Evolutionary conservation across 2,888 invertebrate genomes (phyloP), one percentile per base, ranked within the genome.

Genomic region (Endomychus coccineus): DNA sequence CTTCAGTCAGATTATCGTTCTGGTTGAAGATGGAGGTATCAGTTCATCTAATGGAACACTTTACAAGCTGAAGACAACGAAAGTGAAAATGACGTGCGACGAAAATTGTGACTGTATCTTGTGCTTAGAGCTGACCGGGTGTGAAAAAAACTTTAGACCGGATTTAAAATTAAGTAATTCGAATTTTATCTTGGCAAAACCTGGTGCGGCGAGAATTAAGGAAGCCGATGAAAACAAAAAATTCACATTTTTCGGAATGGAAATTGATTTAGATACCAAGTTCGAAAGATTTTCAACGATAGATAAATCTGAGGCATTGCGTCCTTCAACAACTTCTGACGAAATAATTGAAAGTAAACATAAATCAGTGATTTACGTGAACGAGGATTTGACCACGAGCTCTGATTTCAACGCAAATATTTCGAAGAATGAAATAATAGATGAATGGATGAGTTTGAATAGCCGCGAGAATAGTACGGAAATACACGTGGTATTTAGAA

Each of bases 51-150:
- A n/a, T n/a, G n/a, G n/a, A n/a, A n/a, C n/a, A n/a, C n/a, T n/a
- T 19, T 4, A 25, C 19, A 17, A 36, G 11, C 24, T 15, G 31
- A 29, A 15, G 15, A 24, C n/a, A n/a, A n/a, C 9, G 2, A 6
- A 11, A 32, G 51, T 15, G 4, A 22, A 49, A 40, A 80, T 80
- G 80, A 75, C 74, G 70, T 82, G 82, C 69, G 71, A 74, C 55
- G 74, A 77, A 70, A 76, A 81, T 54, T 85, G 85, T 65, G 71
- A 71, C 52, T 85, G 85, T 67, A 75, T 80, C 58, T 71, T 85
- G 56, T 85, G 85, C 62, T 75, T 80, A 47, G 83, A 84, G 62
- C 66, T 84, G 52, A 77, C 74, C 52, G 75, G 75, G 50, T 78
- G 73, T 59, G 74, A 73, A 42, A 51, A 70, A 67, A 59, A 69